Base-by-base conservation (phyloP, 2,113 vertebrate genomes). In the Datnioides undecimradiatus region DNA sequence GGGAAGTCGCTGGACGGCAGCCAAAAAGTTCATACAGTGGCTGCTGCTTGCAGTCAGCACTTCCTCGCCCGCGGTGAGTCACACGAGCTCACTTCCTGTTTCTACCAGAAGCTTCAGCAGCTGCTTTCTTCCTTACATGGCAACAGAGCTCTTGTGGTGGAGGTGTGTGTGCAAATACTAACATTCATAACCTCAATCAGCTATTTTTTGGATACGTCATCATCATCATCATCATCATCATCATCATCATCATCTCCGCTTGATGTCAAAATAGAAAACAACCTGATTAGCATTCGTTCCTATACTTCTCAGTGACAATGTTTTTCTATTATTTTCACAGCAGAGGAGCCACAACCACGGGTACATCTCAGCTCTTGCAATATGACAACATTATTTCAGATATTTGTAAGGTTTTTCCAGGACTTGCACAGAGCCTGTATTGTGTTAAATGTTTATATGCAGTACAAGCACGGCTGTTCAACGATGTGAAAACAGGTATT, bases 71-170 rank as follows among this genome's bases (percentile, higher is more conserved):
- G 81, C 64, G 57, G 80, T 90, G 92, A 91, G 63, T 89, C 91
- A 90, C 71, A 79, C 88, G 67, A 25, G 59, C 75, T 87, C 84
- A 90, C 91, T 94, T 94, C 93, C 93, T 94, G 91, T 90, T 91
- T 91, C 87, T 54, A 41, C 31, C 52, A 72, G 75, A 80, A 64
- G 84, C 84, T 80, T 67, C 73, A 3, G 82, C 58, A 59, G 85
- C 84, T 82, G 65, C 70, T 91, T 91, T 91, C 87, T 93, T 91
- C 93, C 93, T 90, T 94, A 95, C 86, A 94, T 89, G 93, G 94
- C 79, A 80, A 85, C 64, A 80, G 76, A 82, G 59, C 41, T 16
- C 40, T 51, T 36, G 45, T 48, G 36, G 23, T 54, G 27, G 21
- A 79, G 64, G 73, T 71, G 40, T 65, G 52, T 48, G 51, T n/a